Base-by-base conservation (phyloP, 2,797 vertebrate genomes). In the Pterois miles region DNA sequence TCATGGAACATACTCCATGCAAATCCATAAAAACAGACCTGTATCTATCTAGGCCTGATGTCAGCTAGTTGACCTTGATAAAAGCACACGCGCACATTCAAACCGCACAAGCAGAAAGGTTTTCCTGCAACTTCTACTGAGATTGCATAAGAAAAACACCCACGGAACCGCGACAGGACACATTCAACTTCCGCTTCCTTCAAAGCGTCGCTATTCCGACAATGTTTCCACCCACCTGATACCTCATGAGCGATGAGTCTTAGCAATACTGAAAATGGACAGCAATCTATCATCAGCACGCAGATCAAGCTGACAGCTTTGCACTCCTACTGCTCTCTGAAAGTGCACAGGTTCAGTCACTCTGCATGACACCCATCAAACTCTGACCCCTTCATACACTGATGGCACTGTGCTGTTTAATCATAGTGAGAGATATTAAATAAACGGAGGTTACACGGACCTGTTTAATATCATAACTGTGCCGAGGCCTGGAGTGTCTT, bases 221-320 rank as follows among this genome's bases (percentile, higher is more conserved):
- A 93, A 93, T 91, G 89, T 73, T 91, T 85, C 87, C 93, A 86
- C 91, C 92, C 91, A 93, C 91, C 80, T 79, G 80, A 91, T 91
- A 80, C 74, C 60, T 88, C 84, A 88, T 89, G 85, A 86, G 84
- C 86, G 90, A 92, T 82, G 85, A 91, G 87, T 88, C 79, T 88
- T 85, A 92, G 82, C 74, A 86, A 90, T 89, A 85, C 65, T 76
- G 89, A 89, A 91, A 93, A 92, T 90, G 86, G 86, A 92, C 88
- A 82, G 84, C 85, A 82, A 91, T 93, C 88, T 91, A 83, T 93
- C 90, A 89, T 80, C 75, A 77, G 81, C 74, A 58, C 85, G 76
- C 74, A 80, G 81, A 82, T 81, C 20, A 72, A 27, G 79, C 50
- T 80, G 82, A 90, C 74, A 72, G 68, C 48, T 23, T 20, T 82